A percentile compares a stretch with the other conserved stretches of the same genome.
Evolutionary conservation across 2,113 vertebrate species (phyloP).

Genomic region (Lota lota): DNA sequence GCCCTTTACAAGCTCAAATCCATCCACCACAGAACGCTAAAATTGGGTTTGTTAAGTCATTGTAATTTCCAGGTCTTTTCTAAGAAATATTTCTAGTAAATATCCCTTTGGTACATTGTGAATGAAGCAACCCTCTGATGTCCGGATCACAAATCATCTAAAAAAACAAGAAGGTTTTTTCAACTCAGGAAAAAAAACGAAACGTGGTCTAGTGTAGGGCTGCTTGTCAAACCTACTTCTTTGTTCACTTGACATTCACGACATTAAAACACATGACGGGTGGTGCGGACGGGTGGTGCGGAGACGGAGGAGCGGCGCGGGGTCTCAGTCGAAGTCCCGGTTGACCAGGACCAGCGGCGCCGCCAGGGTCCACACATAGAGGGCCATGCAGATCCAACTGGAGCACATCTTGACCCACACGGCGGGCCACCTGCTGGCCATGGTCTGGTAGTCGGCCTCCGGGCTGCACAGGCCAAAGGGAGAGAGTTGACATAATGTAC

Average conservation of each 20-base stretch:
- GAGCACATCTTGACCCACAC: conserved; percentile 99
- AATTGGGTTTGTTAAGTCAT: no score
- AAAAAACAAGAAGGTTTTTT: no score
- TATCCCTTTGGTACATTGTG: no score
- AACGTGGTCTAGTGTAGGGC: no score
- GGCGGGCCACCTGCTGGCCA: conserved; percentile 95
- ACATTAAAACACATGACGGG: background rate
- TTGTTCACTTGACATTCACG: no score
- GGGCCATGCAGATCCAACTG: conserved; percentile 93
- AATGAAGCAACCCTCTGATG: no score
- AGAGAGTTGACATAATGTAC: background rate
- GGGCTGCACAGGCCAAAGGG: conserved; percentile 63
- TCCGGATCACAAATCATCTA: no score
- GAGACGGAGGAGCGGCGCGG: background rate
- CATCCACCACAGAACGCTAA: no score
- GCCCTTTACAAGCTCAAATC: no score
- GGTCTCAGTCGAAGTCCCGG: conserved; percentile 89
- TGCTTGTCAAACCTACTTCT: background rate
- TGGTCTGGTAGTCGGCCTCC: conserved; percentile 80
- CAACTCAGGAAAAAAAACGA: no score
- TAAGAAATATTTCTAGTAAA: no score
- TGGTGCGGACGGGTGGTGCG: background rate
- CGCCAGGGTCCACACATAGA: conserved; percentile 96
- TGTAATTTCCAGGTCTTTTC: no score
- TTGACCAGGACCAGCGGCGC: conserved; percentile 95